A percentile compares a stretch with the other conserved stretches of the same genome.
These are phyloP conservation scores for Zosterops pallidus DNA, from an alignment of 2,113 vertebrate genomes.

Conservation along the genomic window DNA sequence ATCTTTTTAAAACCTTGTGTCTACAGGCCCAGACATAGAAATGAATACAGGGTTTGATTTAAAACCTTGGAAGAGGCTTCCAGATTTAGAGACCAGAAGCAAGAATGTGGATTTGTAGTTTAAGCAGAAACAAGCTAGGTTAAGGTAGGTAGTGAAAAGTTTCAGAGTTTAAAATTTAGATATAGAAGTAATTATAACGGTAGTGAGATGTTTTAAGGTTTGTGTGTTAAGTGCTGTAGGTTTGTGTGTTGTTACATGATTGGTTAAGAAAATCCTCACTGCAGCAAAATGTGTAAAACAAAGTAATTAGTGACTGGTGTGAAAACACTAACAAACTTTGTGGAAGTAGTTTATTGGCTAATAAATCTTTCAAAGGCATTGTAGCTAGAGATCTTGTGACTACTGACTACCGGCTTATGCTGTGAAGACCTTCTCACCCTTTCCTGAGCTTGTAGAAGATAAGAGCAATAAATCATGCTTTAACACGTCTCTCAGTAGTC, in stretches of 20 bases:
- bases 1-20: not conserved
- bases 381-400: not conserved
- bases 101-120: not conserved
- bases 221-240: not conserved
- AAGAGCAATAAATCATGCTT: not conserved
- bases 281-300: not conserved
- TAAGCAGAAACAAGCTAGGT: not conserved
- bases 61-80: not conserved
- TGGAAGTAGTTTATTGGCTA: not conserved
- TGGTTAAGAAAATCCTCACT: not conserved
- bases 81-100: not conserved
- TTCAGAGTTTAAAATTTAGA: not conserved
- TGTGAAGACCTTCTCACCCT: not conserved
- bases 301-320: not conserved
- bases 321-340: not conserved
- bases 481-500: not conserved
- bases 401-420: not conserved
- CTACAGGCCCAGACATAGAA: not conserved
- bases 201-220: not conserved
- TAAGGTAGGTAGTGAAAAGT: not conserved
- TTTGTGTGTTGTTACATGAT: not conserved
- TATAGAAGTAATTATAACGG: not conserved
- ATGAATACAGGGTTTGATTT: not conserved
- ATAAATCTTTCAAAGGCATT: not conserved
- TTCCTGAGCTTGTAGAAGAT: not conserved